Conservation (phyloP, 1,140 invertebrate genomes). For the Anthonomus grandis region DNA sequence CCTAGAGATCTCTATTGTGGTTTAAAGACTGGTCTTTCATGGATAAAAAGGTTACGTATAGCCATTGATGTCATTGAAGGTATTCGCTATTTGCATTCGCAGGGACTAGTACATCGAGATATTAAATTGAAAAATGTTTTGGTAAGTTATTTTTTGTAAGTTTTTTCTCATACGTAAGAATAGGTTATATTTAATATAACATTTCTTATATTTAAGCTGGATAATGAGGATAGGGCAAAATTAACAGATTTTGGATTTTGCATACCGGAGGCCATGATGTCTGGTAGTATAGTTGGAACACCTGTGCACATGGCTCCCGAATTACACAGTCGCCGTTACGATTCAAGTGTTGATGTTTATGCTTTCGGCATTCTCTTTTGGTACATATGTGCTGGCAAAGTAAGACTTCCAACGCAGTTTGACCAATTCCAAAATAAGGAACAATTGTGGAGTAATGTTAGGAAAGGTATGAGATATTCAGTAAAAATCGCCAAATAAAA, state of each 20-base stretch:
- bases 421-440: conserved; percentile 87
- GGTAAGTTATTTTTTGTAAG: conserved; percentile 46
- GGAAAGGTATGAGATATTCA: conserved; percentile 76
- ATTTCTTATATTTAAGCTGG: conserved; percentile 52
- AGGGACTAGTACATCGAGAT: conserved; percentile 84
- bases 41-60: conserved; percentile 67
- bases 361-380: conserved; percentile 90
- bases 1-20: conserved; percentile 79
- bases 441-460: conserved; percentile 81
- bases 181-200: background rate
- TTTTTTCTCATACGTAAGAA: background rate
- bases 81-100: conserved; percentile 83
- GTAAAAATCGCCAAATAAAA: too few species aligned
- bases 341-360: conserved; percentile 85
- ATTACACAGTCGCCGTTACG: conserved; percentile 76
- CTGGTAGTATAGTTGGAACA: conserved; percentile 80
- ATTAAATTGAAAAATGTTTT: conserved; percentile 90
- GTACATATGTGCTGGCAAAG: conserved; percentile 84
- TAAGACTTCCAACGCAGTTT: conserved; percentile 75
- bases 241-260: conserved; percentile 89
- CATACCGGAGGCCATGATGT: conserved; percentile 89
- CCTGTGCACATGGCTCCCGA: conserved; percentile 93
- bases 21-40: conserved; percentile 68
- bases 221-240: conserved; percentile 71
- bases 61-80: conserved; percentile 81